A percentile compares a stretch with the other conserved stretches of the same genome.
phyloP scores from a whole-genome alignment of 2,113 vertebrate genomes.

The Anthoscopus minutus region DNA sequence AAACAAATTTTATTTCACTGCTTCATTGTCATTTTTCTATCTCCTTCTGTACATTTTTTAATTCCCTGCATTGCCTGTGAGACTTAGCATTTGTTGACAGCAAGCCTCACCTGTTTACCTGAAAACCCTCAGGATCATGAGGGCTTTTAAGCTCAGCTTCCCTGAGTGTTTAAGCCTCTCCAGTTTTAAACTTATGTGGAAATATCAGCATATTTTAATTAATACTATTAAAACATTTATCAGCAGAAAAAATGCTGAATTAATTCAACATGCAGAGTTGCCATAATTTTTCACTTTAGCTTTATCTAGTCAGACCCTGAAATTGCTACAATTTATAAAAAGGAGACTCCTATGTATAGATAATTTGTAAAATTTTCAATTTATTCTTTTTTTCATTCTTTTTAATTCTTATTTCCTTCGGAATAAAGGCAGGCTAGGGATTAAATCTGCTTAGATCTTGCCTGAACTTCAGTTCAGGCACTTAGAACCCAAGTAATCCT shows the following conservation, averaged over 20 bases:
- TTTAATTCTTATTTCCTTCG: not conserved
- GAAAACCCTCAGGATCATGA: not conserved
- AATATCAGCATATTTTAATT: not conserved
- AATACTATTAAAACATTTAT: not conserved
- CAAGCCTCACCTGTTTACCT: not conserved
- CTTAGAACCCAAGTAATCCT: not conserved
- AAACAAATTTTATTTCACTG: not conserved
- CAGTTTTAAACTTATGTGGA: not conserved
- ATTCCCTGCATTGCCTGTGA: not conserved
- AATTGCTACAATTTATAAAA: not conserved
- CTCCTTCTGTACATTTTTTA: not conserved
- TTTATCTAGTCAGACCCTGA: not conserved
- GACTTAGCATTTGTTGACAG: not conserved
- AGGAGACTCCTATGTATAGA: not conserved
- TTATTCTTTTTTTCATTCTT: fast-evolving
- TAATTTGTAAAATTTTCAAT: not conserved
- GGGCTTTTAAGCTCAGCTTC: not conserved
- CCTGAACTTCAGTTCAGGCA: not conserved
- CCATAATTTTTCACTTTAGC: not conserved
- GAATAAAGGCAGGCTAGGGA: not conserved
- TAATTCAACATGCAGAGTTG: not conserved
- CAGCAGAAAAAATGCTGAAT: not conserved
- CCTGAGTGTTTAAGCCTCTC: not conserved
- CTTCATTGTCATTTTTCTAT: not conserved
- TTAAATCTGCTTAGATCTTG: not conserved